A percentile compares a stretch with the other conserved stretches of the same genome.
Evolutionary conservation across 2,888 invertebrate species (phyloP).

Genomic region (Atrina japonica): DNA sequence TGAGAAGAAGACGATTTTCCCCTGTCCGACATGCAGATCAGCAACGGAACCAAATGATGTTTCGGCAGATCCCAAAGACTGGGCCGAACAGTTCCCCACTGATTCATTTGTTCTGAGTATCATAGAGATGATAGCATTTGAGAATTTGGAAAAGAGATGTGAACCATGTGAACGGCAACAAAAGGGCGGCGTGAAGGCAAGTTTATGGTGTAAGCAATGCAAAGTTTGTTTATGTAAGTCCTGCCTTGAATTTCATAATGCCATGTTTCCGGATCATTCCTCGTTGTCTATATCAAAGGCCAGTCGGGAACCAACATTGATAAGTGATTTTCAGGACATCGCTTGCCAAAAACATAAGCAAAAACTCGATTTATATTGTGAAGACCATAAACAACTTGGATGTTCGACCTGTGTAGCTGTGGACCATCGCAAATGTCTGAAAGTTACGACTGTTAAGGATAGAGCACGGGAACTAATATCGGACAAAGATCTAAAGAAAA

Average conservation of each 20-base stretch:
- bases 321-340: constrained; percentile 6
- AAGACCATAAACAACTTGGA: constrained; percentile 49
- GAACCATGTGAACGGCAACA: constrained; percentile 31
- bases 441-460: constrained; percentile 38
- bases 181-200: constrained; percentile 16
- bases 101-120: constrained; percentile 52
- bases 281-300: constrained; percentile 16
- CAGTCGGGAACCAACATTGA: constrained; percentile 8
- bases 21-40: constrained; percentile 54
- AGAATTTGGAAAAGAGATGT: constrained; percentile 28
- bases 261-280: constrained; percentile 24
- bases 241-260: constrained; percentile 33
- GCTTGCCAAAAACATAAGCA: constrained; percentile 28
- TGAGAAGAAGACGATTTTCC: constrained; percentile 34
- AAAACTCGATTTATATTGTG: constrained; percentile 47
- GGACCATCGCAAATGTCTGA: constrained; percentile 52
- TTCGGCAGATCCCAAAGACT: constrained; percentile 35
- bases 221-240: constrained; percentile 33
- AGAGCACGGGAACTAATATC: constrained; percentile 22
- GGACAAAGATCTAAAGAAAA: constrained; percentile 14
- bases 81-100: constrained; percentile 56
- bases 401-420: constrained; percentile 55
- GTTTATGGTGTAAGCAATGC: constrained; percentile 37
- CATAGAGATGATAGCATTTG: constrained; percentile 42
- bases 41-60: constrained; percentile 45